Evolutionary conservation across 2,888 invertebrate genomes (phyloP).

Genomic region (Chaitophorus viminalis): DNA sequence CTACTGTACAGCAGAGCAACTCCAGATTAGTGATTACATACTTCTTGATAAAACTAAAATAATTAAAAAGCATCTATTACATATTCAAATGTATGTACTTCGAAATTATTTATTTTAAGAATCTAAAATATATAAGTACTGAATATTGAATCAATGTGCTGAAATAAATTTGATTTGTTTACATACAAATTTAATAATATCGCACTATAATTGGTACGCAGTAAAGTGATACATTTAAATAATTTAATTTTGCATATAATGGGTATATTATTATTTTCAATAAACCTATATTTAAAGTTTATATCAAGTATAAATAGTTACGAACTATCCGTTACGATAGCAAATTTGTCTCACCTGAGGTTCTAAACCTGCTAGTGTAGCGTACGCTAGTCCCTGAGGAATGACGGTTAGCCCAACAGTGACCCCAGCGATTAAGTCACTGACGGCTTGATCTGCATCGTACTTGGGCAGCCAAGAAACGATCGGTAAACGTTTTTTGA

Average conservation of each 20-base stretch:
- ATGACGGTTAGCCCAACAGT: conserved; percentile 93
- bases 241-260: too few species aligned
- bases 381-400: conserved; percentile 93
- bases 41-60: background rate
- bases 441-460: conserved; percentile 78
- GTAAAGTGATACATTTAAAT: too few species aligned
- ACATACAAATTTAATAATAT: too few species aligned
- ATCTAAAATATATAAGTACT: too few species aligned
- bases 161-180: too few species aligned
- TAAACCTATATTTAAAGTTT: background rate
- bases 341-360: conserved; percentile 74
- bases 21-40: background rate
- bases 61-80: background rate
- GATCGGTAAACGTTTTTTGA: conserved; percentile 73
- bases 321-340: background rate
- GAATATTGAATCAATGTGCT: too few species aligned
- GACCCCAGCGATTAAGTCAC: conserved; percentile 89
- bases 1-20: too few species aligned
- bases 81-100: background rate
- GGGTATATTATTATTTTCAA: background rate
- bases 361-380: conserved; percentile 86
- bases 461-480: conserved; percentile 81
- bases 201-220: too few species aligned
- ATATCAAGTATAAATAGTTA: background rate
- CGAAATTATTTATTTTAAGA: too few species aligned